phyloP scores from a whole-genome alignment of 2,797 vertebrate genomes.

The Pachyuromys duprasi region DNA sequence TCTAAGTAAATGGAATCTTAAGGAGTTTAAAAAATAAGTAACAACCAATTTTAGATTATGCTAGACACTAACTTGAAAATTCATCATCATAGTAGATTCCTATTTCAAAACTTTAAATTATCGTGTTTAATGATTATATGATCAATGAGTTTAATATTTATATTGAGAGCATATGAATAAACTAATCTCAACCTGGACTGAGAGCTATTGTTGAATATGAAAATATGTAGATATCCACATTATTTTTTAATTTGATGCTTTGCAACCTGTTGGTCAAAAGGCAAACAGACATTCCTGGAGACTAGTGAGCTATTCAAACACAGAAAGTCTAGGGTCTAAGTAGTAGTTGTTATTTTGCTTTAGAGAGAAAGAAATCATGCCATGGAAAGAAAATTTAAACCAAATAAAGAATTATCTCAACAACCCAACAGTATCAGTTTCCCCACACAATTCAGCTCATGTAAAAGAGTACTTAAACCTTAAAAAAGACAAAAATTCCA shows the following conservation, averaged over 20 bases:
- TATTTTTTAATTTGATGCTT: conserved; percentile 17
- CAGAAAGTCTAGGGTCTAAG: not conserved
- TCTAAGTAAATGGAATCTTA: not conserved
- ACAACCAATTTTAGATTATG: conserved; percentile 12
- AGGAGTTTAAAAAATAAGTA: conserved; percentile 10
- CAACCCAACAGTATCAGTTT: not conserved
- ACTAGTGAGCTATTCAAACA: not conserved
- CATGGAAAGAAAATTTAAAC: not conserved
- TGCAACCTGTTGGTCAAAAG: conserved; percentile 38
- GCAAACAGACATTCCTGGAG: not conserved
- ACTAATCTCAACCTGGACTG: not conserved
- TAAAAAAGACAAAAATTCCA: conserved; percentile 30
- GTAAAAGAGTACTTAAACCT: conserved; percentile 21
- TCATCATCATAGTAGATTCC: not conserved
- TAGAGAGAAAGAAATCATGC: not conserved
- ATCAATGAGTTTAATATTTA: not conserved
- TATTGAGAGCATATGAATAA: not conserved
- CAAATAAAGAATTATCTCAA: not conserved
- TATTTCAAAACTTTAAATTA: conserved; percentile 16
- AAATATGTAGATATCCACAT: not conserved
- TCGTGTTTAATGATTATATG: not conserved
- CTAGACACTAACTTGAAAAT: not conserved
- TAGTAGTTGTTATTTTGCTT: conserved; percentile 14
- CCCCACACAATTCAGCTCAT: not conserved
- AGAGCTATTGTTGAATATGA: not conserved